Percentiles rank a stretch among this genome's conserved stretches.
phyloP scores from a whole-genome alignment of 2,888 invertebrate genomes.

The Diachrysia chrysitis region DNA sequence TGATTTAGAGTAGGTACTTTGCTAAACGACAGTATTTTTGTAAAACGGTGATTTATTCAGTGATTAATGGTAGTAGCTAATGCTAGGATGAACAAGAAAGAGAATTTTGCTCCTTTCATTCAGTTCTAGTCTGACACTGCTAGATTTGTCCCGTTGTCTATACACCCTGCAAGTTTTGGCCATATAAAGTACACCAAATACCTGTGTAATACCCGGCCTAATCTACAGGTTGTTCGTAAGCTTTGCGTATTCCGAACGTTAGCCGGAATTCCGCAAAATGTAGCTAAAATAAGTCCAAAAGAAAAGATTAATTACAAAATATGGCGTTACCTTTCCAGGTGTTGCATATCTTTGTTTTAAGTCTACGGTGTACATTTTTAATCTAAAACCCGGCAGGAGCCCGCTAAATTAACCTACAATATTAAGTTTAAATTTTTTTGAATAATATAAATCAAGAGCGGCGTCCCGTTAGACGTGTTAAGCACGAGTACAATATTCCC shows the following conservation, averaged over 20 bases:
- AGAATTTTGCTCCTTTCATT: too few relatives aligned
- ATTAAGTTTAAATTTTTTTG: conserved; percentile 58
- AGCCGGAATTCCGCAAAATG: not conserved
- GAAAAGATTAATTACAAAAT: not conserved
- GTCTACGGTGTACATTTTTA: conserved; percentile 61
- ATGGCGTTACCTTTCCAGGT: conserved; percentile 41
- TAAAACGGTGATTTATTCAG: not conserved
- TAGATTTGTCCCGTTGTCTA: not conserved
- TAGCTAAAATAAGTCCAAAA: not conserved
- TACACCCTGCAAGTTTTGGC: not conserved
- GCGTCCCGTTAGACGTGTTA: conserved; percentile 59
- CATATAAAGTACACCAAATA: not conserved
- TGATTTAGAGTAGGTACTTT: not conserved
- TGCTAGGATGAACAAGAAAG: too few relatives aligned
- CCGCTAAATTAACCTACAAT: conserved; percentile 65
- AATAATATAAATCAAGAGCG: conserved; percentile 39
- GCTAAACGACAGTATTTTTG: not conserved
- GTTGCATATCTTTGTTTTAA: conserved; percentile 44
- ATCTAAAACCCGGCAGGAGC: conserved; percentile 61
- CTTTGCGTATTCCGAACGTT: conserved; percentile 5
- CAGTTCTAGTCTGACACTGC: too few relatives aligned
- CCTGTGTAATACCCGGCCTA: not conserved
- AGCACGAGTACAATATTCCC: conserved; percentile 68
- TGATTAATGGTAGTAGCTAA: not conserved
- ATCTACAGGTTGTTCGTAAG: conserved; percentile 8